phyloP scores from a whole-genome alignment of 2,888 invertebrate species.

The Drosophila recens region DNA sequence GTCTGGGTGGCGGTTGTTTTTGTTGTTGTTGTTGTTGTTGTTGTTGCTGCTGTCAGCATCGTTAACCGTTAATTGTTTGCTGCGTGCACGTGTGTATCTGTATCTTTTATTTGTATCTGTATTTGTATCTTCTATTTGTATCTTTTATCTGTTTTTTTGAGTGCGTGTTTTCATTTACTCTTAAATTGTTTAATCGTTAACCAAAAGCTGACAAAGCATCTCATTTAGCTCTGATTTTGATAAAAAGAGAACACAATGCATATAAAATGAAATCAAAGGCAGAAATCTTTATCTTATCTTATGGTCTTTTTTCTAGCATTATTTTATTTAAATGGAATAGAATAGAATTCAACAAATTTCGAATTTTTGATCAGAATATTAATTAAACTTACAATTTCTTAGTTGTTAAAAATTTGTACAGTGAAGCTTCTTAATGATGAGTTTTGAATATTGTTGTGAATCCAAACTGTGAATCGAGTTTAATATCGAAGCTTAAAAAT shows the following conservation, averaged over 20 bases:
- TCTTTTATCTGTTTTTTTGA: too few relatives aligned
- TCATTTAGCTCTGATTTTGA: background rate
- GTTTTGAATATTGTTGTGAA: too few relatives aligned
- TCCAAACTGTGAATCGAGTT: too few relatives aligned
- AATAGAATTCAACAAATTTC: too few relatives aligned
- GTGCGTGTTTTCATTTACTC: slow-evolving; percentile 32
- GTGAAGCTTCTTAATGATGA: too few relatives aligned
- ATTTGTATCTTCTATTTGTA: background rate
- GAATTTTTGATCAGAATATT: too few relatives aligned
- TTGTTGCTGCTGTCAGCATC: slow-evolving; percentile 36
- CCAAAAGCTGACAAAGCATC: slow-evolving; percentile 10
- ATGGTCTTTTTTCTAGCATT: too few relatives aligned
- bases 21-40: slow-evolving; percentile 8
- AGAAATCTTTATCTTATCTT: background rate
- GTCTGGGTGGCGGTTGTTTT: slow-evolving; percentile 36
- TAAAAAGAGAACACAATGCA: background rate
- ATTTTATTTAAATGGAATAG: background rate
- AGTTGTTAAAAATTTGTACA: too few relatives aligned
- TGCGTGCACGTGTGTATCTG: background rate
- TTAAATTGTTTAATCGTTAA: slow-evolving; percentile 34
- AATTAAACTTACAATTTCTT: too few relatives aligned
- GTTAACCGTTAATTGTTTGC: slow-evolving; percentile 42
- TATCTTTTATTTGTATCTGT: background rate
- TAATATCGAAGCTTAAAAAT: too few relatives aligned
- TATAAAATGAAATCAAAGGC: background rate